Evolutionary conservation across 53 echinoderm and acorn worm species (phyloP), one percentile per base, ranked within the genome.

Genomic region (Hippasteria phrygiana): DNA sequence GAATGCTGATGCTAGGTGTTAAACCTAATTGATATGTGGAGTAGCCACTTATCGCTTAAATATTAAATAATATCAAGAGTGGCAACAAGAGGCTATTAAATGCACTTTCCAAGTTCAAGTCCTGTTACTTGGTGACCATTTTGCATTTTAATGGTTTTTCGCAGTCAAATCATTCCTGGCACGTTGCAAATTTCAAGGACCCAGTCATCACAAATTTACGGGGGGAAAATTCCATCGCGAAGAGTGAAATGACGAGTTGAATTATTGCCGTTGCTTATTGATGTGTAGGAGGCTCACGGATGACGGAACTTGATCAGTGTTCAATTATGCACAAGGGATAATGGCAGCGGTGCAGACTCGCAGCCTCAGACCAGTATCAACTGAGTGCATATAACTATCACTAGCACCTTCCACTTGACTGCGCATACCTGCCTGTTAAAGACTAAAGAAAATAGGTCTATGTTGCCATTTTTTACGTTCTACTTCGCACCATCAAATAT

Each of bases 241-340:
- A 85, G 85, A 85, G 85, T 85, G 85, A 85, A 71, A 85, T 85
- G 85, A 85, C 85, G 85, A 85, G 85, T 85, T 85, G 85, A 85
- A 85, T 85, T 85, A 85, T 85, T 85, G 85, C 85, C 85, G 85
- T 85, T 85, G 85, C 85, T 85, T 85, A 85, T 85, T 85, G 85
- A 85, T 85, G 85, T 85, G 85, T 85, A 85, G 47, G 53, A 85
- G 70, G 85, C 85, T 85, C 64, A 85, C 85, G 85, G 85, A 69
- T 85, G 85, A 85, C 37, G 70, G 85, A 69, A 85, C 85, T 70
- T 85, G 85, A 85, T 85, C 85, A 85, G 85, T 85, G 85, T 85
- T 85, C 85, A 85, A 85, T 85, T 85, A 85, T 85, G 85, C 85
- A 85, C 85, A 71, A 85, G 85, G 85, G 85, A 85, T 85, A 85